Base-by-base conservation (phyloP, 2,797 vertebrate genomes). In the Anguilla megastoma region DNA sequence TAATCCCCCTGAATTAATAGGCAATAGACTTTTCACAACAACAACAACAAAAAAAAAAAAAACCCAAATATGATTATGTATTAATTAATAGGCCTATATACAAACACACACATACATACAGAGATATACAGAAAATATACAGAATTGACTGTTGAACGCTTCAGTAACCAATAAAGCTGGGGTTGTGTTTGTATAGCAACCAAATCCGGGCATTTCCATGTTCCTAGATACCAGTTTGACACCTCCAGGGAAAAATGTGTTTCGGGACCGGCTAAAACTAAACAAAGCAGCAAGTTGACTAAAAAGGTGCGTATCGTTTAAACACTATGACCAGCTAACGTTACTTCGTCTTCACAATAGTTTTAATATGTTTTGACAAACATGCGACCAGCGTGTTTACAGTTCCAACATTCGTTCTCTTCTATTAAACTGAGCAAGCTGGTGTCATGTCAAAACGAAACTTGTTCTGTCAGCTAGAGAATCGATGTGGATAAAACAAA, bases 161-260 rank as follows among this genome's bases (percentile, higher is more conserved):
- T 48, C 9, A 30, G 16, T 45, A 45, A n/a, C 3, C 41, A 85
- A 87, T 89, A 89, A 89, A 89, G 88, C 52, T 87, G 88, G 86
- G 41, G 27, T 45, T 88, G 87, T 88, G 86, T 90, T 91, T 89
- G 89, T 69, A 90, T 90, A 80, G 89, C 83, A 85, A 90, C 87
- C 24, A 66, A 54, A 88, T 85, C 76, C 80, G 79, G 87, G 87
- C n/a, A 66, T 85, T 63, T 84, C 54, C 14, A 76, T 74, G 83
- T 88, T n/a, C 82, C 79, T 88, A 84, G 89, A 85, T 87, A 88
- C 88, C 50, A 84, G 52, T 27, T 30, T 27, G 63, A 27, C 60
- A 18, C 16, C 0, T 63, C 10, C 63, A n/a, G 21, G 16, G 5
- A 33, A 76, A 76, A 76, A 76, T 36, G 36, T 41, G 7, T 71